Evolutionary conservation across 2,113 vertebrate species (phyloP), one percentile per base, ranked within the genome.

Genomic region (Seriola aureovittata): DNA sequence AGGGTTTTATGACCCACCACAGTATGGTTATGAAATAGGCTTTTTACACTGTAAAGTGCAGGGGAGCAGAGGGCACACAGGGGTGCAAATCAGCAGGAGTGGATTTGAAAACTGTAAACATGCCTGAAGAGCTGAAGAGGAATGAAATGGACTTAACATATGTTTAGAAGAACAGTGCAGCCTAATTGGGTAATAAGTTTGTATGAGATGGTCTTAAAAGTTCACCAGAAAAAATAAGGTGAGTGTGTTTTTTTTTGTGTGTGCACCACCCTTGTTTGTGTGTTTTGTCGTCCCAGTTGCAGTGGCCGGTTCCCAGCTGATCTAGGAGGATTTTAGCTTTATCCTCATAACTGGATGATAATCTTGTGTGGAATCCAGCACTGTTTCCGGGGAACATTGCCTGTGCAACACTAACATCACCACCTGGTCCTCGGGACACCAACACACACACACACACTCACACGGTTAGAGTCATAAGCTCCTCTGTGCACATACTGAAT

Each of bases 301-400:
- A 7, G 52, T n/a, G 75, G 52, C 48, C 17, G 13, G 58, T 64
- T 87, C 77, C 81, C 68, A 81, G 63, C 79, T 80, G 82, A 80
- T 90, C 81, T 66, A 54, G 70, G 69, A 78, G 84, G 82, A 91
- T 92, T 92, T 71, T 48, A 50, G 89, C 66, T 87, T 93, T 90
- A 93, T 91, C 91, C 88, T 78, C 73, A 84, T 84, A 90, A 86
- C 85, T 82, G 79, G 57, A 77, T 82, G 85, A 52, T 93, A 91
- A 94, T 94, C 93, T 91, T 78, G 65, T 77, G 52, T 38, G 85
- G 88, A 94, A 92, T 94, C 91, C 88, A 81, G 71, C 5, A n/a
- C 38, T 75, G 84, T 65, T 71, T 60, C 60, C n/a, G 4, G 80
- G 75, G 75, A 88, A 74, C 17, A 46, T 38, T 10, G 72, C 38